These are phyloP conservation scores for Phenacoccus solenopsis DNA, from an alignment of 1,140 invertebrate species.

Conservation along the genomic window DNA sequence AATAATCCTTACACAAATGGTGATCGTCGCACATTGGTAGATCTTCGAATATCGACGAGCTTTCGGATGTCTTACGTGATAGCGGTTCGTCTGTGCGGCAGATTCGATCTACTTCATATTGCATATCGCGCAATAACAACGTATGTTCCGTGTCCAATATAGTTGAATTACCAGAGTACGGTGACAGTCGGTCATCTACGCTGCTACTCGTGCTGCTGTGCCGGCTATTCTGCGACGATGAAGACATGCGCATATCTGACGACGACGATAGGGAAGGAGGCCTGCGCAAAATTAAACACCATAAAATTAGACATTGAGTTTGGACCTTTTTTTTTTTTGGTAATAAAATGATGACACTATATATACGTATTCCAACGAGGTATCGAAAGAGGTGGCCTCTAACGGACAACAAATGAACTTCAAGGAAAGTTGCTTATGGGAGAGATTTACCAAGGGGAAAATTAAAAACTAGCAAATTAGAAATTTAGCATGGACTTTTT, in stretches of 20 bases:
- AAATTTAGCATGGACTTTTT: too few species aligned
- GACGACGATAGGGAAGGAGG: neutral
- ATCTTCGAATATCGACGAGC: neutral
- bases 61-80: neutral
- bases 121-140: neutral
- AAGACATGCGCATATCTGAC: neutral
- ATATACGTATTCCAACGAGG: too few species aligned
- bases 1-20: neutral
- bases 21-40: neutral
- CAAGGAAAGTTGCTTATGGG: too few species aligned
- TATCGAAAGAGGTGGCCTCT: too few species aligned
- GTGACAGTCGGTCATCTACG: neutral
- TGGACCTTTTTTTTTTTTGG: too few species aligned
- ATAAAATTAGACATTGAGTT: too few species aligned
- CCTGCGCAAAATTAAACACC: neutral
- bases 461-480: too few species aligned
- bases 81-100: neutral
- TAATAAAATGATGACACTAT: too few species aligned
- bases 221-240: neutral
- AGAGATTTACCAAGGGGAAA: too few species aligned
- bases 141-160: neutral
- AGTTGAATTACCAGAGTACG: neutral
- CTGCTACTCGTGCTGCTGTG: neutral
- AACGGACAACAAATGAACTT: too few species aligned
- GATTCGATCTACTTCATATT: neutral